phyloP scores from a whole-genome alignment of 1,140 invertebrate genomes.

The Melipona quadrifasciata region DNA sequence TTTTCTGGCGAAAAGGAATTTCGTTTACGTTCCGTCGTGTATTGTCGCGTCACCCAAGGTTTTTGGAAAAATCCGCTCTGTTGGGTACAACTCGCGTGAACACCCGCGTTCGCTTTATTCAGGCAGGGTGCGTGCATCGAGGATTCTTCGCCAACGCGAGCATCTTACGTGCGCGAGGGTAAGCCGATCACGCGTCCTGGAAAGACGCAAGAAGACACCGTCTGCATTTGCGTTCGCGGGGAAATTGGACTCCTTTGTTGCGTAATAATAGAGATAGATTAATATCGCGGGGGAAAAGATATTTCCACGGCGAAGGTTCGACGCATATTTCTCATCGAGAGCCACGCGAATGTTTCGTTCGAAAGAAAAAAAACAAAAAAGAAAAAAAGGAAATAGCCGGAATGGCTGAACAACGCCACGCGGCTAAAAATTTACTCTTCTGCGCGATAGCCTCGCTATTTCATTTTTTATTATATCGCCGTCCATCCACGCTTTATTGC shows the following conservation, averaged over 20 bases:
- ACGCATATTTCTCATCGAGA: background rate
- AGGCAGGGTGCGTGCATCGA: background rate
- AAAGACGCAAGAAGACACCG: background rate
- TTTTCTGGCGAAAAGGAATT: background rate
- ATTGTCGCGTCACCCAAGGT: background rate
- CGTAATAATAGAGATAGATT: background rate
- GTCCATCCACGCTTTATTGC: constrained; percentile 22
- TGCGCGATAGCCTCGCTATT: constrained; percentile 26
- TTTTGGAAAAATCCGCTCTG: background rate
- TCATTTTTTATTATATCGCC: constrained; percentile 42
- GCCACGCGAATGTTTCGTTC: background rate
- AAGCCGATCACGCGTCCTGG: constrained; percentile 13
- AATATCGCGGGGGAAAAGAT: background rate
- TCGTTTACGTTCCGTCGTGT: background rate
- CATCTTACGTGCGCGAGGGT: background rate
- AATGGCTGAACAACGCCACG: background rate
- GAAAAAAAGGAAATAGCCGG: too few relatives aligned
- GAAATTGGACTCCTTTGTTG: background rate
- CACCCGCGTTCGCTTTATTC: background rate
- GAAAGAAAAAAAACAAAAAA: background rate
- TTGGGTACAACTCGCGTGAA: background rate
- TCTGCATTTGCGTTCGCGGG: background rate
- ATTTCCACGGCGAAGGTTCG: background rate
- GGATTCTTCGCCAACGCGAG: background rate
- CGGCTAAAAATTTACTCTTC: constrained; percentile 38